Conservation (phyloP, 2,888 invertebrate genomes). For the Nephrocerus scutellatus region DNA sequence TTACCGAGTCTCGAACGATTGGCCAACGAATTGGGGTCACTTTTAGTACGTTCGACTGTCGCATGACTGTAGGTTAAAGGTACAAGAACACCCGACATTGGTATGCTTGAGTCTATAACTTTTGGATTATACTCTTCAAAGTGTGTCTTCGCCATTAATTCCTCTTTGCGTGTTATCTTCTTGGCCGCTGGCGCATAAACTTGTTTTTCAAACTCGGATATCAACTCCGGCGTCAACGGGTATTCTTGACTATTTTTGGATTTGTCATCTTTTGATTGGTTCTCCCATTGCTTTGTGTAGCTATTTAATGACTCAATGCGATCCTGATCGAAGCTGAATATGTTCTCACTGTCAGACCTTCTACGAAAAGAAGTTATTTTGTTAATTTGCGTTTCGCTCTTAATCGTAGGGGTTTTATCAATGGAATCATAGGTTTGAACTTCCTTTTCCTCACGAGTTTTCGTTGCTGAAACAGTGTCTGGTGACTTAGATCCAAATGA, state of each 20-base stretch:
- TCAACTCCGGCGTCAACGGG: slow-evolving; percentile 52
- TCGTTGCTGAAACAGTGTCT: slow-evolving; percentile 36
- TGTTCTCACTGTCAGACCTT: slow-evolving; percentile 61
- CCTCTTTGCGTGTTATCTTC: slow-evolving; percentile 56
- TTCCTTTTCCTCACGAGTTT: slow-evolving; percentile 39
- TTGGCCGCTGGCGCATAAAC: slow-evolving; percentile 42
- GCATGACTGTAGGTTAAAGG: slow-evolving; percentile 58
- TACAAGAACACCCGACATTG: slow-evolving; percentile 50
- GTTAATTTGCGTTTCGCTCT: slow-evolving; percentile 37
- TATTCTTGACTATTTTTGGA: slow-evolving; percentile 53
- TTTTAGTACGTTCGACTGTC: slow-evolving; percentile 76
- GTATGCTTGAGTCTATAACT: slow-evolving; percentile 45
- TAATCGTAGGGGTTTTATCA: slow-evolving; percentile 34
- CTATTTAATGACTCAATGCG: slow-evolving; percentile 65
- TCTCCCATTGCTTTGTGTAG: slow-evolving; percentile 43
- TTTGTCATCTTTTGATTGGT: slow-evolving; percentile 48
- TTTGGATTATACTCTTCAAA: slow-evolving; percentile 70
- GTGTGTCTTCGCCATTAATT: slow-evolving; percentile 59
- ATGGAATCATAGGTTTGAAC: slow-evolving; percentile 41
- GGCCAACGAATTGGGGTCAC: slow-evolving; percentile 74
- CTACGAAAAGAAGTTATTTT: slow-evolving; percentile 52
- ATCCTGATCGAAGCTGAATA: slow-evolving; percentile 70
- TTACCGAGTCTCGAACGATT: slow-evolving; percentile 66
- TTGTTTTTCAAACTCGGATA: slow-evolving; percentile 58
- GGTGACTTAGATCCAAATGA: slow-evolving; percentile 43